Base-by-base conservation (phyloP, 2,797 vertebrate genomes). In the Myoxocephalus aenaeus region DNA sequence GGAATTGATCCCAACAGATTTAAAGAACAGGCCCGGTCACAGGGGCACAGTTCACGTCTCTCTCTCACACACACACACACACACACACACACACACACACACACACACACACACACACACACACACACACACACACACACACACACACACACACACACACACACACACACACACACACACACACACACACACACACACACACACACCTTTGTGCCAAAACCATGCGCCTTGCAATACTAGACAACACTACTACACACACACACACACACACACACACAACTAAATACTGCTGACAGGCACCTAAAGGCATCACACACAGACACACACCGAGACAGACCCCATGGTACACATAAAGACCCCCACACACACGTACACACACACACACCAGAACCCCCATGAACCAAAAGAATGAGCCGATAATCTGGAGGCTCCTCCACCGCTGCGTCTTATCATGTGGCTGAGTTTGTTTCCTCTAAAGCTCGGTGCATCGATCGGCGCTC, bases 391-490 rank as follows among this genome's bases (percentile, higher is more conserved):
- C 81, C 84, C 85, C 86, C 70, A 82, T 81, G 84, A 88, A 87
- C 81, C 82, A 79, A 84, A 89, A 89, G 83, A 92, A 90, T 87
- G 83, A 90, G 87, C 79, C 82, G 80, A 78, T 91, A 91, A 90
- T 91, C 90, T 92, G 17, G 56, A 87, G 87, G 87, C 90, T 90
- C 84, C 82, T 88, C 77, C 77, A 82, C 82, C 65, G 72, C 87
- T 82, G 89, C 40, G 72, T 90, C 90, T 92, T 92, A 93, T 92
- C 90, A 82, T 91, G 89, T 86, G 92, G 88, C 86, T 84, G 87
- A 88, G 90, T 90, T 89, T 87, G 90, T 93, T 92, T 92, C 89
- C 90, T 91, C 89, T 90, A 88, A 92, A 92, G 88, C 92, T 90
- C 50, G 73, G 68, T 2, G 74, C 87, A 92, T 94, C 86, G 92